Evolutionary conservation across 2,113 vertebrate species (phyloP).

Genomic region (Chloropsis hardwickii): DNA sequence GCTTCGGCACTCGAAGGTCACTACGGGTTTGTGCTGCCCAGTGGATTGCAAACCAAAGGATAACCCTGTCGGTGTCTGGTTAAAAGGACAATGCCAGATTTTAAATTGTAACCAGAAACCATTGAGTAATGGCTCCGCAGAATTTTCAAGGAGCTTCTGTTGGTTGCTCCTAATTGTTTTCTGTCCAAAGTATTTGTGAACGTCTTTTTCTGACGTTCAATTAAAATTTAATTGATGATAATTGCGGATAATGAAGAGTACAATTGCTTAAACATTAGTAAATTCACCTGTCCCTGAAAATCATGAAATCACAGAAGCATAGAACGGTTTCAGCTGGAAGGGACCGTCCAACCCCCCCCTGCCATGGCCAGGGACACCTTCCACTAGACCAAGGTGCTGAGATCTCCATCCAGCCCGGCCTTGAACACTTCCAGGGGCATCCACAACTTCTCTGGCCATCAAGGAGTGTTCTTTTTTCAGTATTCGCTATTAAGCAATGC

Average conservation of each 20-base stretch:
- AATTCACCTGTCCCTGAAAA: not conserved
- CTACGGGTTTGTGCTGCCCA: accelerated
- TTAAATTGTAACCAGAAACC: not conserved
- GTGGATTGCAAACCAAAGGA: not conserved
- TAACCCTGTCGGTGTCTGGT: not conserved
- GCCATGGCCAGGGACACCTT: not conserved
- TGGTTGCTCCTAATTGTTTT: not conserved
- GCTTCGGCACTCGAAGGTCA: accelerated
- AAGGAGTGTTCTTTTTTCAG: not conserved
- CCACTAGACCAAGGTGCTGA: not conserved
- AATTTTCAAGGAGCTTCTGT: not conserved
- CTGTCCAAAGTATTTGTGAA: not conserved
- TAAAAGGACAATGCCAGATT: not conserved
- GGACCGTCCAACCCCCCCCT: accelerated
- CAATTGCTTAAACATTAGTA: not conserved
- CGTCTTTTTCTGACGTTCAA: not conserved
- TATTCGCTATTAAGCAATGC: not conserved
- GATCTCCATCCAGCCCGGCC: not conserved
- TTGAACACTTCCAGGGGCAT: not conserved
- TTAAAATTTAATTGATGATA: not conserved
- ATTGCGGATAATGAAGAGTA: not conserved
- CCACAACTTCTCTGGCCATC: not conserved
- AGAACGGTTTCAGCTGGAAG: not conserved
- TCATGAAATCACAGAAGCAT: not conserved
- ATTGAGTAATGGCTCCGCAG: not conserved